phyloP scores from a whole-genome alignment of 2,797 vertebrate species.

The Nannoperca obscura region DNA sequence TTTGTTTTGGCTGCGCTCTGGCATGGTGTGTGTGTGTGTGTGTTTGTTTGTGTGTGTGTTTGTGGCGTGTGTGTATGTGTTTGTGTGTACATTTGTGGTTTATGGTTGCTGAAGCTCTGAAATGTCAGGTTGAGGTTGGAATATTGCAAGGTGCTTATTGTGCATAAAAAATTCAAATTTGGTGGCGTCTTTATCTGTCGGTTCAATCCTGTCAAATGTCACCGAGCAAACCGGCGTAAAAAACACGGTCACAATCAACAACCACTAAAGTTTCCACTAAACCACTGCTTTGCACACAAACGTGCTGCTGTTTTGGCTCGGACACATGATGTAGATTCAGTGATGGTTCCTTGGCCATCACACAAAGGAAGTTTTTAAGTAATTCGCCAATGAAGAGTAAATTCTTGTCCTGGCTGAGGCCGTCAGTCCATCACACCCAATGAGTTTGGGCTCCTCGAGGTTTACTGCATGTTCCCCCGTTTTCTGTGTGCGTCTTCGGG shows the following conservation, averaged over 20 bases:
- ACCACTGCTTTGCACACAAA: conserved; percentile 6
- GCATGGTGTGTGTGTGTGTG: conserved; percentile 61
- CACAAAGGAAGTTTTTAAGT: not conserved
- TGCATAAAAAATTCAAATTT: conserved; percentile 27
- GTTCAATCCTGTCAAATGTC: not conserved
- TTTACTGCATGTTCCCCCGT: conserved; percentile 41
- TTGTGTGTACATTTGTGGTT: conserved; percentile 39
- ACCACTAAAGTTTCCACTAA: not conserved
- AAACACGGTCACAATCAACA: not conserved
- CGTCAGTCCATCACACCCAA: not conserved
- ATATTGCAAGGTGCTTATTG: conserved; percentile 47
- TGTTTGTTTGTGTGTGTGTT: conserved; percentile 31
- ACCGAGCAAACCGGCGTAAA: rapidly evolving
- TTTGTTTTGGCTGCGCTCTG: conserved; percentile 67
- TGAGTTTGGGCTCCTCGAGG: not conserved
- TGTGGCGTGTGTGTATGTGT: conserved; percentile 28
- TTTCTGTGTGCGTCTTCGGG: not conserved
- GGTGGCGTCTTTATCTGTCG: not conserved
- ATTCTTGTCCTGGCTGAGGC: not conserved
- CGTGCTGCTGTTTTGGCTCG: not conserved
- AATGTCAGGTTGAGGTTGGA: conserved; percentile 56
- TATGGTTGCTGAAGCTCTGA: conserved; percentile 35
- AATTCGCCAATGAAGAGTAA: not conserved
- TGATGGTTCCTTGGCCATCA: not conserved
- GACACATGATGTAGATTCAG: not conserved